Conservation (phyloP, 1,140 invertebrate genomes). For the Geopemphigus sp. region DNA sequence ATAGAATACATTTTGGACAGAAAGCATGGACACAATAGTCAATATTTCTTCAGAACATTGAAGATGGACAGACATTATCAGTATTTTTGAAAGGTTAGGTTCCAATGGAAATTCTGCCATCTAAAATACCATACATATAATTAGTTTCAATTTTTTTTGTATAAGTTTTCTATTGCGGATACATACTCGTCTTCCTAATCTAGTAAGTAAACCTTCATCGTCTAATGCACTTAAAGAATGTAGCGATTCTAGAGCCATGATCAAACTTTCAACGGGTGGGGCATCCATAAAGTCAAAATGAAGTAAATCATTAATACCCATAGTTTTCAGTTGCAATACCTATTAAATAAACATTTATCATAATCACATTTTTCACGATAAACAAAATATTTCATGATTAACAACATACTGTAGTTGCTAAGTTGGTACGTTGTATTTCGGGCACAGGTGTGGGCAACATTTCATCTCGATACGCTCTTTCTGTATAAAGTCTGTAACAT, state of each 20-base stretch:
- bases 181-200: constrained; percentile 81
- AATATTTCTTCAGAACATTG: constrained; percentile 98
- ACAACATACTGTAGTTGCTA: constrained; percentile 81
- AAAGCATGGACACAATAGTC: constrained; percentile 98
- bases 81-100: constrained; percentile 97
- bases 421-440: constrained; percentile 97
- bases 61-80: constrained; percentile 99
- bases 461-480: constrained; percentile 96
- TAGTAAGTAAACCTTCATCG: constrained; percentile 91
- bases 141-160: neutral
- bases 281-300: constrained; percentile 99
- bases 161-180: constrained; percentile 23
- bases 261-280: constrained; percentile 93
- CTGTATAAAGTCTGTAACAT: constrained; percentile 96
- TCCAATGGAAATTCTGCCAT: constrained; percentile 99
- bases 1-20: constrained; percentile 99
- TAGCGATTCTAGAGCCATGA: constrained; percentile 95
- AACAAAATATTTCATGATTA: neutral
- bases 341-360: constrained; percentile 48
- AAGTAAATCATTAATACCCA: constrained; percentile 99
- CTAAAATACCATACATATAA: constrained; percentile 58
- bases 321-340: constrained; percentile 89
- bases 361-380: neutral
- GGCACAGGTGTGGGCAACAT: constrained; percentile 99
- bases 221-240: constrained; percentile 96